Evolutionary conservation across 2,888 invertebrate species (phyloP).

Genomic region (Sphecodes monilicornis): DNA sequence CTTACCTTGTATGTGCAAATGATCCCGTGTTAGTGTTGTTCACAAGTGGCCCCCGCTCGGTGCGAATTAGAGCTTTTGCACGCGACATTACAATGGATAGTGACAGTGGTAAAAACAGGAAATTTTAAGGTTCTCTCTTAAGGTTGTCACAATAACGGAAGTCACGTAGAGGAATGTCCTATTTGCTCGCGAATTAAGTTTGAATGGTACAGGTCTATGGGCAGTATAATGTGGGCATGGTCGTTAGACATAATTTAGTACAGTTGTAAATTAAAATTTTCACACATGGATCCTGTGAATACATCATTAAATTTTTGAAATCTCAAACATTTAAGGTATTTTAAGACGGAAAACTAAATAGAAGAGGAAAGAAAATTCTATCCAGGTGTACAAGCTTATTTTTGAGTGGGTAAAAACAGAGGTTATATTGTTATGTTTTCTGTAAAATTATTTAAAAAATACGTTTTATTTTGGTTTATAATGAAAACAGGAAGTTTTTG

Average conservation of each 20-base stretch:
- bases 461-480: not conserved
- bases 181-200: not conserved
- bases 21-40: not conserved
- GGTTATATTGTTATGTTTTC: not conserved
- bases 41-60: not conserved
- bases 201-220: not conserved
- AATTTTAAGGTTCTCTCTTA: not conserved
- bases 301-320: not conserved
- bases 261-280: not conserved
- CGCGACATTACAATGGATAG: not conserved
- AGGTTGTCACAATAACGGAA: not conserved
- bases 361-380: too few relatives aligned
- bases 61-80: not conserved
- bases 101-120: not conserved
- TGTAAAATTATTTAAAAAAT: not conserved
- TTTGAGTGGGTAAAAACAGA: not conserved
- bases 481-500: too few relatives aligned
- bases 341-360: too few relatives aligned
- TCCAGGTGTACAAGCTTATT: not conserved
- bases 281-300: not conserved
- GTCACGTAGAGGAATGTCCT: not conserved
- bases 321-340: too few relatives aligned
- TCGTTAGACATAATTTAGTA: not conserved
- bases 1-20: slow-evolving; percentile 1
- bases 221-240: not conserved